Evolutionary conservation across 2,888 invertebrate species (phyloP).

Genomic region (Dolichopus griseipennis): DNA sequence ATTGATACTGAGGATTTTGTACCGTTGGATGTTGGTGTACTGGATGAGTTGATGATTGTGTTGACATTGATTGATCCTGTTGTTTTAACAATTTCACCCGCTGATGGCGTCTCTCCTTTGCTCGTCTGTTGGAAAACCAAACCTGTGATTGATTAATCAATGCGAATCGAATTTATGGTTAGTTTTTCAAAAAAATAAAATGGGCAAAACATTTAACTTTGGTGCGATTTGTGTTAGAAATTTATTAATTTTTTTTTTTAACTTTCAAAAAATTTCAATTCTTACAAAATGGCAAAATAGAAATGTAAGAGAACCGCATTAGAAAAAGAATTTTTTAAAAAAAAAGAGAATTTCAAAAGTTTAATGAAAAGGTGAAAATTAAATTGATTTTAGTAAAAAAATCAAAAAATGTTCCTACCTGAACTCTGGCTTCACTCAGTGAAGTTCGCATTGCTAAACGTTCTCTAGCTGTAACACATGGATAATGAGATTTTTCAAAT

Average conservation of each 20-base stretch:
- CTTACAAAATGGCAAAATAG: neutral
- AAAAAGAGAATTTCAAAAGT: slow-evolving; percentile 15
- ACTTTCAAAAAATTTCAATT: neutral
- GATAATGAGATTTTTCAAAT: slow-evolving; percentile 92
- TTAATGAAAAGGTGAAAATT: slow-evolving; percentile 13
- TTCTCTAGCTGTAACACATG: slow-evolving; percentile 88
- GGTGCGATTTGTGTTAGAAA: neutral
- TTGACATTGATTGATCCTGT: slow-evolving; percentile 42
- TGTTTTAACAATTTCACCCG: slow-evolving; percentile 89
- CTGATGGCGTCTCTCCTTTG: slow-evolving; percentile 95
- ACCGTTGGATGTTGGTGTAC: slow-evolving; percentile 30
- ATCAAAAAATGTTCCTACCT: slow-evolving; percentile 55
- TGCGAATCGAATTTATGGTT: slow-evolving; percentile 43
- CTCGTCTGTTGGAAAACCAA: slow-evolving; percentile 98
- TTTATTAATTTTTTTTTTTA: neutral
- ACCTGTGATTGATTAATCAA: slow-evolving; percentile 67
- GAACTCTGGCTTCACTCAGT: slow-evolving; percentile 87
- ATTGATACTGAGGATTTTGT: neutral
- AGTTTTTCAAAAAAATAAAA: slow-evolving; percentile 30
- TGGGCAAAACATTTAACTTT: slow-evolving; percentile 13
- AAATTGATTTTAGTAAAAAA: slow-evolving; percentile 17
- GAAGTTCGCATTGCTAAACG: slow-evolving; percentile 84
- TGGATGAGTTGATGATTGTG: slow-evolving; percentile 24
- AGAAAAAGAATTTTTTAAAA: slow-evolving; percentile 18
- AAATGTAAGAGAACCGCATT: neutral